phyloP scores from a whole-genome alignment of 2,113 vertebrate genomes.

The Lepus americanus region DNA sequence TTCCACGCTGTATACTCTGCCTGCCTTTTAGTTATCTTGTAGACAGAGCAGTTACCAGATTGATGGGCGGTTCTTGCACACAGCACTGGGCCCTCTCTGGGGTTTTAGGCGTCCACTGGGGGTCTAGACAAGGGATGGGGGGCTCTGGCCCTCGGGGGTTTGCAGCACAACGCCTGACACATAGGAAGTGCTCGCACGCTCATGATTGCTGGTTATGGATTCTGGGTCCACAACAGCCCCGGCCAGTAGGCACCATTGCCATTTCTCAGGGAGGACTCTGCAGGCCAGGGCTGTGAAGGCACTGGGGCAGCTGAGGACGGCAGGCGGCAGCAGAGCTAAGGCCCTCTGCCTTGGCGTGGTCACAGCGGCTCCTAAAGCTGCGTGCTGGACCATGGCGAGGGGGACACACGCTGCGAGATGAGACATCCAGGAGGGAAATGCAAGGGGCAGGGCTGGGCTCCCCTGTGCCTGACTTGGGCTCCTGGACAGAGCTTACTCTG shows the following conservation, averaged over 20 bases:
- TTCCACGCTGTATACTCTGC: background rate
- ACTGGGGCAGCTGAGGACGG: background rate
- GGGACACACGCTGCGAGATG: too few species aligned
- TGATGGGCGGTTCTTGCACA: too few species aligned
- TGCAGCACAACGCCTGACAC: background rate
- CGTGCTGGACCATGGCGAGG: background rate
- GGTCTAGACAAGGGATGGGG: background rate
- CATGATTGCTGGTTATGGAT: background rate
- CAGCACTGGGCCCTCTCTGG: background rate
- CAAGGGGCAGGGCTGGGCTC: background rate
- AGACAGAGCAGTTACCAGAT: background rate
- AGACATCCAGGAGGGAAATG: background rate
- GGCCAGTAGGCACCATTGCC: background rate
- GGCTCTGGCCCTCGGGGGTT: background rate
- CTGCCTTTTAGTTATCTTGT: background rate
- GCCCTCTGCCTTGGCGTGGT: background rate
- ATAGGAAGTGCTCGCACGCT: fast-evolving
- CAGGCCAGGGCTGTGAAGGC: background rate
- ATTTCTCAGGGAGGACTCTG: background rate
- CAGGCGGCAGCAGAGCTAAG: background rate
- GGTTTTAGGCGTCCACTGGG: background rate
- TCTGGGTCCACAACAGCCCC: background rate
- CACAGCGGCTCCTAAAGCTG: background rate
- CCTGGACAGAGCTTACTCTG: fast-evolving
- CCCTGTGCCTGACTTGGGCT: background rate